phyloP scores from a whole-genome alignment of 2,113 vertebrate species.

The Stegastes partitus region DNA sequence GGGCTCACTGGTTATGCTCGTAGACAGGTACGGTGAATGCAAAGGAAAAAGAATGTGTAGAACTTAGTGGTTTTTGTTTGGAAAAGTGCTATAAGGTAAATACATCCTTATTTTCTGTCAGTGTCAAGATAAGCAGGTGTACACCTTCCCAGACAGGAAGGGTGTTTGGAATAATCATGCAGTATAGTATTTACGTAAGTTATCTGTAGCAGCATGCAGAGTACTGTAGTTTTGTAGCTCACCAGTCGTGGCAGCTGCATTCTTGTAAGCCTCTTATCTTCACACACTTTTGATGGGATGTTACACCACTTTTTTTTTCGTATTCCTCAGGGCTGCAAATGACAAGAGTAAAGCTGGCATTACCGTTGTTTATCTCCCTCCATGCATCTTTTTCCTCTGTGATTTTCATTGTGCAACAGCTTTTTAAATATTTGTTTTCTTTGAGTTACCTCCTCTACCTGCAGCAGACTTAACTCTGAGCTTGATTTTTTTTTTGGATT shows the following conservation, averaged over 20 bases:
- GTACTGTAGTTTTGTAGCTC: neutral
- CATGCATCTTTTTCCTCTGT: neutral
- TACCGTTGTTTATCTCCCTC: constrained; percentile 18
- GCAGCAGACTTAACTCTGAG: neutral
- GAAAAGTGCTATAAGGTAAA: too few relatives aligned
- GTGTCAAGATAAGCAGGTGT: too few relatives aligned
- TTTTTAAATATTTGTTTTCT: neutral
- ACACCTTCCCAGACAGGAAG: too few relatives aligned
- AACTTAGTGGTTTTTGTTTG: too few relatives aligned
- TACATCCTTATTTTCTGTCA: too few relatives aligned
- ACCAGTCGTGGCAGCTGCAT: constrained; percentile 1
- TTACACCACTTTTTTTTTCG: neutral
- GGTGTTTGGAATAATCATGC: too few relatives aligned
- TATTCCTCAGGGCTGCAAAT: neutral
- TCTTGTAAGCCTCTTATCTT: constrained; percentile 34
- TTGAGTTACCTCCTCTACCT: neutral
- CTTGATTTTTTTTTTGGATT: neutral
- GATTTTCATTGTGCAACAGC: neutral
- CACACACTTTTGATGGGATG: constrained; percentile 21
- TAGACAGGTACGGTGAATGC: too few relatives aligned
- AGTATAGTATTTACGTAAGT: too few relatives aligned
- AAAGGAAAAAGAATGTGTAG: too few relatives aligned
- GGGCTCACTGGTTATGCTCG: too few relatives aligned
- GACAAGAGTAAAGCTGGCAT: neutral
- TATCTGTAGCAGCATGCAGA: neutral